These are phyloP conservation scores for Resseliella maxima DNA, from an alignment of 2,888 invertebrate species.

Conservation along the genomic window DNA sequence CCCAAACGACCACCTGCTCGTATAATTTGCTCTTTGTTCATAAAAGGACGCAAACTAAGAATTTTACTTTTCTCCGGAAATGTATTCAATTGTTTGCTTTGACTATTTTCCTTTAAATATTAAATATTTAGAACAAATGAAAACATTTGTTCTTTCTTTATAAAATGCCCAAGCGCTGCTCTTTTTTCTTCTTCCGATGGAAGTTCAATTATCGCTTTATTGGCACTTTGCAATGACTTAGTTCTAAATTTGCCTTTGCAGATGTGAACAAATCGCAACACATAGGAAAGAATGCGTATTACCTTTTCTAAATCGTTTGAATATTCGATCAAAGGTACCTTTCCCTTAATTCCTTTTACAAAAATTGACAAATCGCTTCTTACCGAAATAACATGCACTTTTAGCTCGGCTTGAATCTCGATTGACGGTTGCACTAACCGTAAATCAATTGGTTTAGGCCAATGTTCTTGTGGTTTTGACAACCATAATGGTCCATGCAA, in stretches of 20 bases:
- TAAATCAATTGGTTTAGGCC: background rate
- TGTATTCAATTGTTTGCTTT: background rate
- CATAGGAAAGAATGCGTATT: background rate
- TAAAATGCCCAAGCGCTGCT: background rate
- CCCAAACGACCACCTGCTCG: too few species aligned
- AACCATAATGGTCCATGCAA: conserved; percentile 52
- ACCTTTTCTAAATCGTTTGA: background rate
- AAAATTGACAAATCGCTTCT: background rate
- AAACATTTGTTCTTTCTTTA: background rate
- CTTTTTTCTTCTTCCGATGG: background rate
- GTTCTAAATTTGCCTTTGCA: background rate
- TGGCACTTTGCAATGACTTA: background rate
- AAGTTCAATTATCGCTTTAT: background rate
- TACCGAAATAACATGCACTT: background rate
- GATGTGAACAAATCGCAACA: background rate
- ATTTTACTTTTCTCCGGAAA: background rate
- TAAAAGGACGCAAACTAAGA: too few species aligned
- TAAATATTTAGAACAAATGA: background rate
- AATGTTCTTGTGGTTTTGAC: conserved; percentile 19
- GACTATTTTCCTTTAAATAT: background rate
- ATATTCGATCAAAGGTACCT: background rate
- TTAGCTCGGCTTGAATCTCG: background rate
- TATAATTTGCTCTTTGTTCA: too few species aligned
- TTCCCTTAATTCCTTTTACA: background rate
- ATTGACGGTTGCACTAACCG: background rate